Base-by-base conservation (phyloP, 2,113 vertebrate genomes). In the Riparia riparia region DNA sequence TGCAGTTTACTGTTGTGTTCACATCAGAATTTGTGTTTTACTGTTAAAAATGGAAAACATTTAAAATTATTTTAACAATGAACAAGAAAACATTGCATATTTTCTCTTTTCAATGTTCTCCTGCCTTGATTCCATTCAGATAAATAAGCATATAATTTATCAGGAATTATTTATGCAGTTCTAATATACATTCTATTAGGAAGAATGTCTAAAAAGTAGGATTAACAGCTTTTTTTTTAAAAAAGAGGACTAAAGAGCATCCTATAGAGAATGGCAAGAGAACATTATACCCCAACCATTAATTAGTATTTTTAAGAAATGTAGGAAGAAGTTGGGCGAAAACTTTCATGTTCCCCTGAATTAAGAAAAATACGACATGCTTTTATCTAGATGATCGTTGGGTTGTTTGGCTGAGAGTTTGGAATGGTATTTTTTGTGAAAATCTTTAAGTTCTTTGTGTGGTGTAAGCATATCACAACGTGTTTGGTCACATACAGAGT, bases 21-120 rank as follows among this genome's bases (percentile, higher is more conserved):
- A 78, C 19, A 87, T 71, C 34, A 90, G 14, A 70, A 94, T 92
- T 96, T 89, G 66, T 83, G 44, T 92, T 97, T 96, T 95, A 91
- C n/a, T 95, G 34, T 96, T 96, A 70, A 18, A 73, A 95, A 93
- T 95, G 53, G 25, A 92, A 98, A 97, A 80, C 61, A 74, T 16
- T 93, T 44, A 10, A 90, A 89, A 66, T 24, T 65, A 51, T 66
- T 93, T 57, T 71, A 66, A 68, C 89, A 82, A 72, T 31, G 6
- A 93, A 72, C 14, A 66, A 51, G 70, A 80, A 95, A 69, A 80
- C 83, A 88, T 88, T 94, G 18, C 12, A 32, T 65, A 70, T 64
- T 84, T 95, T 94, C 15, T 77, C 61, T 24, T 81, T 81, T 60
- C 3, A 1, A 0, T 68, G 3, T 54, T 82, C 21, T 91, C 34